Evolutionary conservation across 2,888 invertebrate species (phyloP), one percentile per base, ranked within the genome.

Genomic region (Andrena trimmerana): DNA sequence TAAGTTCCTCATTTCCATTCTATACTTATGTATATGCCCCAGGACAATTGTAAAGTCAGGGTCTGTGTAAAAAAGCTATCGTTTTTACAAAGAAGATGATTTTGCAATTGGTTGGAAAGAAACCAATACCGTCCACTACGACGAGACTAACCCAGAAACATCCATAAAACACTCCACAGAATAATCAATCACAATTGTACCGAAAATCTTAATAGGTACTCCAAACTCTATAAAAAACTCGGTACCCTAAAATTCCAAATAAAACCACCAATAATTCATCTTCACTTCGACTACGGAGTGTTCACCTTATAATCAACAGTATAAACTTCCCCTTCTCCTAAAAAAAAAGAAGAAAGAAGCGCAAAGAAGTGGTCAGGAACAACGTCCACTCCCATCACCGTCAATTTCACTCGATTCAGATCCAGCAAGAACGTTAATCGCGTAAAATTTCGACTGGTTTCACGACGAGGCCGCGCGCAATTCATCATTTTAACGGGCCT

Each of bases 401-500:
- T 13, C 10, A 63, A 68, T 57, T 27, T 33, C 31, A 50, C 24
- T 31, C 36, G 24, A 67, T 5, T 52, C 63, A 62, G 67, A 62
- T 54, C 13, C 20, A 57, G 20, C 54, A 52, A 68, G n/a, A 57
- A 54, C 36, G 20, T n/a, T 80, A 80, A 66, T 48, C 42, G 52
- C 31, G 24, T 42, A 59, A 48, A 68, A 67, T 62, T 80, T 59
- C 24, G 54, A 0, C 50, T 31, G 8, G 36, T 42, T 63, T n/a
- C 33, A 57, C 16, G 59, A 10, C 57, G 31, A n/a, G 24, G 52
- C n/a, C 24, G 52, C 80, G 36, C 29, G 54, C 62, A 67, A 82
- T 82, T 67, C 70, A 82, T 81, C 72, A 75, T 82, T 75, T 36
- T 24, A 71, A 67, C 24, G 59, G 70, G 62, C 8, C 13, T 8